Conservation (phyloP, 2,113 vertebrate species). For the Axis porcinus region DNA sequence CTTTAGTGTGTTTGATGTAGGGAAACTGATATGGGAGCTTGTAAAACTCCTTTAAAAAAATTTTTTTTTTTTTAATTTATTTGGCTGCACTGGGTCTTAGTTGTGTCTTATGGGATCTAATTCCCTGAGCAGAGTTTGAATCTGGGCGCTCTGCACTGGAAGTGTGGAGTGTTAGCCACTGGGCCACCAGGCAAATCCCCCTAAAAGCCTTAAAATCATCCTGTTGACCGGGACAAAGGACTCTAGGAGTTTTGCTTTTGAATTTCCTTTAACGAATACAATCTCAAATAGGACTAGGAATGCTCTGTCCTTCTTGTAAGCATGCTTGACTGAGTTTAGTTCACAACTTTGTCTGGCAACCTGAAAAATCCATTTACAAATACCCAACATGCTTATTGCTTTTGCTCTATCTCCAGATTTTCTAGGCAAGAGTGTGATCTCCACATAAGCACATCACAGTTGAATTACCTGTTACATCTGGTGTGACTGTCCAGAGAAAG, state of each 20-base stretch:
- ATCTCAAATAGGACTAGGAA: background rate
- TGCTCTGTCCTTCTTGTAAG: background rate
- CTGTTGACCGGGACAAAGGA: background rate
- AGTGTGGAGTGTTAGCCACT: background rate
- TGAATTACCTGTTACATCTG: background rate
- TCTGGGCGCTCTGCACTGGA: background rate
- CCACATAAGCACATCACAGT: background rate
- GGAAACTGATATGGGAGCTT: background rate
- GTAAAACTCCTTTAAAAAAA: background rate
- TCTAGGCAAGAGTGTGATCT: background rate
- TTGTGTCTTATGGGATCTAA: background rate
- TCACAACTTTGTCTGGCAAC: background rate
- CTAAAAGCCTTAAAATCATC: background rate
- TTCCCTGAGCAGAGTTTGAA: background rate
- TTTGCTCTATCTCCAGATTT: background rate
- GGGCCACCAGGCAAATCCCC: background rate
- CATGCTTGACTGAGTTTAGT: background rate
- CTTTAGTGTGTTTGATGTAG: background rate
- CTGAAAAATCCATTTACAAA: background rate
- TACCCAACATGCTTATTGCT: background rate
- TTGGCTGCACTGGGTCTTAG: background rate
- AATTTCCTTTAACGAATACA: constrained; percentile 6
- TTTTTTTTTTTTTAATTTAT: fast-evolving
- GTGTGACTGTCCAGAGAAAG: background rate
- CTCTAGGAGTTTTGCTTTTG: background rate